Conservation (phyloP, 2,888 invertebrate species). For the Thecocarcelia acutangulata region DNA sequence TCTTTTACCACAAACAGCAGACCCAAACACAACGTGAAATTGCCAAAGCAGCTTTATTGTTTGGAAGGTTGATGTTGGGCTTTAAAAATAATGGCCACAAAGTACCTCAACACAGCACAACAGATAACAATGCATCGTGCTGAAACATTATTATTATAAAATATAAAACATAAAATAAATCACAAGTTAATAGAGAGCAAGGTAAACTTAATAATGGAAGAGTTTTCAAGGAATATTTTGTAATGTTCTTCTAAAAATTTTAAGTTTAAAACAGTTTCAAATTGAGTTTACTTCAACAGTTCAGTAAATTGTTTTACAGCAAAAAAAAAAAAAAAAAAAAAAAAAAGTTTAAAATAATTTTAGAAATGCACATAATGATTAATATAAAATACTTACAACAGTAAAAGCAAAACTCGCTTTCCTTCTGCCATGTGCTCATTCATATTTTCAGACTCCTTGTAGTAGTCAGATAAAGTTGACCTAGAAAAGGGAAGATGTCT, state of each 20-base stretch:
- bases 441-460: no score
- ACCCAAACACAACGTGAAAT: slow-evolving; percentile 39
- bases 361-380: not conserved
- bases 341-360: not conserved
- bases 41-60: slow-evolving; percentile 44
- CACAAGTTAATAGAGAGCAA: slow-evolving; percentile 61
- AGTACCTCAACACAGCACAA: slow-evolving; percentile 37
- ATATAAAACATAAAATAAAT: slow-evolving; percentile 67
- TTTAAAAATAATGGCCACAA: slow-evolving; percentile 63
- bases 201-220: slow-evolving; percentile 14
- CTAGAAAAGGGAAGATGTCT: no score
- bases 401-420: no score
- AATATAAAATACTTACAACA: no score
- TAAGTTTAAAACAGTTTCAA: not conserved
- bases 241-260: slow-evolving; percentile 3
- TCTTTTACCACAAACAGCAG: slow-evolving; percentile 40
- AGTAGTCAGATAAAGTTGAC: no score
- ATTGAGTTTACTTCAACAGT: not conserved
- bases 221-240: slow-evolving; percentile 20
- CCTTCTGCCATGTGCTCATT: no score
- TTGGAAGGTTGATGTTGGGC: slow-evolving; percentile 43
- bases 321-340: no score
- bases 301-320: not conserved
- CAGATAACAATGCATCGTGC: slow-evolving; percentile 53
- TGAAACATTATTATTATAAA: slow-evolving; percentile 68